A percentile compares a stretch with the other conserved stretches of the same genome.
Conservation (phyloP, 30 jellyfish, hydroid and myxozoan species). For the Mastigias papua region DNA sequence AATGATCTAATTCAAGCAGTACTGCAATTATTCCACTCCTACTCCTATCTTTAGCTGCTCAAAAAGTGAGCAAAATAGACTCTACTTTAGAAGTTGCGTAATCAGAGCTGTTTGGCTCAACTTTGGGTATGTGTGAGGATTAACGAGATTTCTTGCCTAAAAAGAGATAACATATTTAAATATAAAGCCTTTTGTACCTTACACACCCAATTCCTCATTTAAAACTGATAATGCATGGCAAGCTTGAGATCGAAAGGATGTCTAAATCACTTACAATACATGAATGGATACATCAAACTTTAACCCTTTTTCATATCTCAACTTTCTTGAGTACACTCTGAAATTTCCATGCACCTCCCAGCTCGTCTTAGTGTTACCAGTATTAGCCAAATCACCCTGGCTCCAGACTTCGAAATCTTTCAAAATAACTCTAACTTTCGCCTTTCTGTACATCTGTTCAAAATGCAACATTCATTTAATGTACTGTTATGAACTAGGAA, state of each 20-base stretch:
- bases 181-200: no score
- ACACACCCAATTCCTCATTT: neutral
- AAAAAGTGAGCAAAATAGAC: no score
- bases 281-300: conserved; percentile 52
- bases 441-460: conserved; percentile 49
- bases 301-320: conserved; percentile 40
- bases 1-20: no score
- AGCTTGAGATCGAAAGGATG: neutral
- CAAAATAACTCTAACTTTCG: conserved; percentile 65
- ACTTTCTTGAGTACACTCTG: conserved; percentile 61
- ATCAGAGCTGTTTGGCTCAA: no score
- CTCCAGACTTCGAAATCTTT: conserved; percentile 75
- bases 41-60: no score
- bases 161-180: no score
- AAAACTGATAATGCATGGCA: neutral
- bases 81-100: no score
- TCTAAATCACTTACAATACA: conserved; percentile 39
- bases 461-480: neutral
- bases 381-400: conserved; percentile 50
- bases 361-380: conserved; percentile 45
- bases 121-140: no score
- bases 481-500: neutral
- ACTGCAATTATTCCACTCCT: no score
- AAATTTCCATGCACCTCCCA: conserved; percentile 56
- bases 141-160: no score